These are phyloP conservation scores for Drosophila greeni DNA, from an alignment of 2,888 invertebrate species.

Conservation along the genomic window DNA sequence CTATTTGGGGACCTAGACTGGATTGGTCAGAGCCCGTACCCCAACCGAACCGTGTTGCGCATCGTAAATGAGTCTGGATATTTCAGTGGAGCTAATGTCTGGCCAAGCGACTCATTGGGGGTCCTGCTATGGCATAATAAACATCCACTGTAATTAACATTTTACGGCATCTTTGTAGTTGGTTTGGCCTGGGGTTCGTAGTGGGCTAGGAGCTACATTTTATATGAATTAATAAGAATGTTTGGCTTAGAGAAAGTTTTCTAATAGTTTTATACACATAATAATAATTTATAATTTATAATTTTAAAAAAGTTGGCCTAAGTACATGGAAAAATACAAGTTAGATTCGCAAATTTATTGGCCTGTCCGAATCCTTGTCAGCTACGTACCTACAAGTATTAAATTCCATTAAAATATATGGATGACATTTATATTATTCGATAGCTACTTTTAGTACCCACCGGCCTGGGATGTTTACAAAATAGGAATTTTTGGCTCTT, in stretches of 20 bases:
- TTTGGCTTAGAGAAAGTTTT: neutral
- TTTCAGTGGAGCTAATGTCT: slow-evolving; percentile 47
- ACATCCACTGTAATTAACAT: slow-evolving; percentile 55
- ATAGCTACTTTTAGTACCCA: neutral
- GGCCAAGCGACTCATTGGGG: slow-evolving; percentile 43
- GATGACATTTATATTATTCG: neutral
- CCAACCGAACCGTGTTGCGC: slow-evolving; percentile 44
- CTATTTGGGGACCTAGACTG: slow-evolving; percentile 43
- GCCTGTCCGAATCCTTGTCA: neutral
- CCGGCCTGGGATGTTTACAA: neutral
- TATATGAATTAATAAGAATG: neutral
- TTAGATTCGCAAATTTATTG: neutral
- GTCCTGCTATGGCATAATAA: slow-evolving; percentile 38
- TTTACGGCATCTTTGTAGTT: slow-evolving; percentile 44
- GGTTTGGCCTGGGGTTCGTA: neutral
- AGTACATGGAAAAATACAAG: too few species aligned
- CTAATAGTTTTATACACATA: neutral
- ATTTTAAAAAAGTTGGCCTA: neutral
- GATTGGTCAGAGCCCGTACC: slow-evolving; percentile 18
- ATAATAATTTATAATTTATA: neutral
- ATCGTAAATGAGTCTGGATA: slow-evolving; percentile 56
- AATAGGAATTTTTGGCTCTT: neutral
- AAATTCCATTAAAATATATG: neutral
- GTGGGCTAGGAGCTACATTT: neutral
- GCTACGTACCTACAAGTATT: neutral